Percentiles rank a stretch among this genome's conserved stretches.
phyloP scores from a whole-genome alignment of 2,888 invertebrate genomes.

The Anthoptus insignis region DNA sequence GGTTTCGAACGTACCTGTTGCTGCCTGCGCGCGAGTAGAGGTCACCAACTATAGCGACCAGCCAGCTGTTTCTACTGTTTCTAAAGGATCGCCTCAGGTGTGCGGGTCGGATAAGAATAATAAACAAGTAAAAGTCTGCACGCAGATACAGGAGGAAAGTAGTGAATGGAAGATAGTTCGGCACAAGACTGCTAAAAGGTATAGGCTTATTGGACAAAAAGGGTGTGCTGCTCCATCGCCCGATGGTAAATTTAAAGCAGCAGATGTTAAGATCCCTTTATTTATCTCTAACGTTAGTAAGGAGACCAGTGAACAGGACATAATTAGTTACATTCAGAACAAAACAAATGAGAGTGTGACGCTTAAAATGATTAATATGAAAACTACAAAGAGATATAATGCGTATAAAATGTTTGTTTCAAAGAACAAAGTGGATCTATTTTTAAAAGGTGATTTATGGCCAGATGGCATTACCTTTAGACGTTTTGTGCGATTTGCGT shows the following conservation, averaged over 20 bases:
- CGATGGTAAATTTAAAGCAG: slow-evolving; percentile 37
- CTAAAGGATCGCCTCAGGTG: no score
- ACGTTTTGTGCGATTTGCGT: slow-evolving; percentile 40
- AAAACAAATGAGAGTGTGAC: slow-evolving; percentile 35
- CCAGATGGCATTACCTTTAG: slow-evolving; percentile 45
- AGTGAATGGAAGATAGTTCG: slow-evolving; percentile 1
- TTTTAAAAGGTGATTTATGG: slow-evolving; percentile 45
- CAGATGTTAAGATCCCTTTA: slow-evolving; percentile 37
- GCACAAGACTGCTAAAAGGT: neutral
- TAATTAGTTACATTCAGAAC: slow-evolving; percentile 34
- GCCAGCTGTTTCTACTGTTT: no score
- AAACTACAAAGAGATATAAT: slow-evolving; percentile 34
- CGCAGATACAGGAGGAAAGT: neutral
- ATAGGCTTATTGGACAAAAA: slow-evolving; percentile 11
- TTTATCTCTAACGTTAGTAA: slow-evolving; percentile 44
- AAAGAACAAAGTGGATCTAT: slow-evolving; percentile 32
- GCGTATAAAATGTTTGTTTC: slow-evolving; percentile 45
- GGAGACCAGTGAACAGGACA: slow-evolving; percentile 37
- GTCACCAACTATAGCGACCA: neutral
- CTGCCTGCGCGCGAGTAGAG: neutral
- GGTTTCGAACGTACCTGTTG: no score
- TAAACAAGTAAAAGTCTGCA: no score
- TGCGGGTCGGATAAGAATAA: no score
- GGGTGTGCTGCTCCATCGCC: neutral
- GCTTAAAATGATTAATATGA: slow-evolving; percentile 36